Percentiles rank a stretch among this genome's conserved stretches.
Conservation (phyloP, 1,140 invertebrate species). For the Apocrypta bakeri region DNA sequence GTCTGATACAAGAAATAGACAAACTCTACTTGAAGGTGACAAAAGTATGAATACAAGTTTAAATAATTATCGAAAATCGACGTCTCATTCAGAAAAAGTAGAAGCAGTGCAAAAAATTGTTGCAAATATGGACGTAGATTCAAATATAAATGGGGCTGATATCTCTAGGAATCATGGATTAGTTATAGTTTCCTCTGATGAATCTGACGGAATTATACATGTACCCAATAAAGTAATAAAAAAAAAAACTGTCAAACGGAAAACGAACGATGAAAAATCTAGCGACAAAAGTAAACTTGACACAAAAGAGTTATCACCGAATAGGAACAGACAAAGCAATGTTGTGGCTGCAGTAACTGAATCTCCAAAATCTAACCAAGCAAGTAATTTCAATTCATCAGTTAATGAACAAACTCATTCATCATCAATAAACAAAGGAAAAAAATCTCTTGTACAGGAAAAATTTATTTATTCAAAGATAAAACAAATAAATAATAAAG, state of each 20-base stretch:
- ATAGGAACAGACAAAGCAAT: neutral
- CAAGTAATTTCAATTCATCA: neutral
- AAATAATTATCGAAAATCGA: neutral
- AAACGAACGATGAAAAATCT: neutral
- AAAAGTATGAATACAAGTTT: neutral
- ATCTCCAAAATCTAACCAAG: neutral
- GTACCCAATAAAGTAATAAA: neutral
- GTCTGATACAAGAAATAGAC: neutral
- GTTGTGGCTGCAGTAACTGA: neutral
- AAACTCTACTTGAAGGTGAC: neutral
- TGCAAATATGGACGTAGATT: no score
- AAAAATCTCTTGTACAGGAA: neutral
- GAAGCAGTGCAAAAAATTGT: neutral
- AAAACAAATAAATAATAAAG: neutral
- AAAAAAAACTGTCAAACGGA: neutral
- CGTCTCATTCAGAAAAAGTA: neutral
- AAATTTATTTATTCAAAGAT: neutral
- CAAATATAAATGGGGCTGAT: no score
- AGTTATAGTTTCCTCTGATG: slow-evolving; percentile 20
- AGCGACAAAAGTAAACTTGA: neutral
- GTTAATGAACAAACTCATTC: neutral
- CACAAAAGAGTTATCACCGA: neutral
- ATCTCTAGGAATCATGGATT: no score
- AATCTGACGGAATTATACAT: slow-evolving; percentile 7
- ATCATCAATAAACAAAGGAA: neutral